Base-by-base conservation (phyloP, 2,888 invertebrate species). In the Drosophila testacea region DNA sequence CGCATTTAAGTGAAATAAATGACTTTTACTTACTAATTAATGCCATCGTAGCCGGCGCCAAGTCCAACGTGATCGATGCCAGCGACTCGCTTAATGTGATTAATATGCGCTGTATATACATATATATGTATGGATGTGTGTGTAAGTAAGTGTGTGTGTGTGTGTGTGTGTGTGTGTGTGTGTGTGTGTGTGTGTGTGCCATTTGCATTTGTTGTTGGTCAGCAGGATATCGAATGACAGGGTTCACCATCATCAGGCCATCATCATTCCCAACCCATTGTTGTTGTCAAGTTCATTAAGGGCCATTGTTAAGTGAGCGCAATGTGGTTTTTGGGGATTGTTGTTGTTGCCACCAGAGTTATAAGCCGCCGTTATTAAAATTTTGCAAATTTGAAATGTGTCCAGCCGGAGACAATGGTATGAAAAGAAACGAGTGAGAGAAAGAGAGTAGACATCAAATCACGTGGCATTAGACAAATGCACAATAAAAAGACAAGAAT, bases 41-140 rank as follows among this genome's bases (percentile, higher is more conserved):
- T 97, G 90, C 97, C 97, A 92, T 97, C 97, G 93, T 96, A 97
- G 87, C 97, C 97, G 68, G 97, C 97, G 73, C 97, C 97, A 73
- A 97, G 94, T 55, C 97, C 97, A 71, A 97, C 96, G 93, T 96
- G 95, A 94, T 97, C 97, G 89, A 97, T 95, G 77, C 97, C 97
- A 72, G 97, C 97, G 75, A 96, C 94, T 90, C 95, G 95, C 88
- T 96, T 94, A 91, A 97, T 96, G 93, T 97, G 97, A 94, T 97
- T 97, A 93, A 97, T 97, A 94, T 97, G 97, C 83, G 96, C 97
- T 97, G 94, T 80, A 28, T 44, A 32, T 34, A 32, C 42, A 28
- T 28, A 41, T 9, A 27, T 41, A 42, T 39, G 34, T 41, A 41
- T 41, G 0, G 34, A 36, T 36, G 22, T 73, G 46, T 56, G 38